These are phyloP conservation scores for Emmelina monodactyla DNA, from an alignment of 2,888 invertebrate genomes.

Conservation along the genomic window DNA sequence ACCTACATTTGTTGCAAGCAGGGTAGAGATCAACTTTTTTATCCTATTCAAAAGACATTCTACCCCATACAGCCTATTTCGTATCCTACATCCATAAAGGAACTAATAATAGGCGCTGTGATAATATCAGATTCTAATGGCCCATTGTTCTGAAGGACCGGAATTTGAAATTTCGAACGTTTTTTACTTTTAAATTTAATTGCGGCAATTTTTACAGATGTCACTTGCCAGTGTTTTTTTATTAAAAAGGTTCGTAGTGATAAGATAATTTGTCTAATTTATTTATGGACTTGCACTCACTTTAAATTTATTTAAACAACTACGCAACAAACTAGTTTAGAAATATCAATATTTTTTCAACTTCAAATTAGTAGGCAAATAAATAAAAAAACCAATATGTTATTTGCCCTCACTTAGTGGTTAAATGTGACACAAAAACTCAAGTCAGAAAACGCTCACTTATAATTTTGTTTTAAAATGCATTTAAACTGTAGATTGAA, in stretches of 20 bases:
- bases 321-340: too few species aligned
- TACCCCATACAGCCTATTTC: too few species aligned
- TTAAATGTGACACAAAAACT: too few species aligned
- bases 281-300: not conserved
- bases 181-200: conserved; percentile 49
- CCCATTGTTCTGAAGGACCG: not conserved
- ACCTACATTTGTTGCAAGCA: too few species aligned
- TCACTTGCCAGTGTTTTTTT: conserved; percentile 27
- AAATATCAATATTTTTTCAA: too few species aligned
- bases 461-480: too few species aligned
- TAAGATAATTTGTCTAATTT: not conserved
- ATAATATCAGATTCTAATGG: not conserved
- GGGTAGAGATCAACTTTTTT: too few species aligned
- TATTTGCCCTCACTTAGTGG: too few species aligned
- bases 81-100: too few species aligned
- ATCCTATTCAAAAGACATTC: too few species aligned
- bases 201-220: conserved; percentile 56
- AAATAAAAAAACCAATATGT: too few species aligned
- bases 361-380: too few species aligned
- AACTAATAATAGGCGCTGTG: not conserved
- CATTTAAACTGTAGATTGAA: not conserved
- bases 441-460: not conserved
- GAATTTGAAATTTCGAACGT: conserved; percentile 31
- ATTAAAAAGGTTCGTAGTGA: not conserved
- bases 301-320: not conserved